Conservation (phyloP, 2,113 vertebrate species). For the Eclectus roratus region DNA sequence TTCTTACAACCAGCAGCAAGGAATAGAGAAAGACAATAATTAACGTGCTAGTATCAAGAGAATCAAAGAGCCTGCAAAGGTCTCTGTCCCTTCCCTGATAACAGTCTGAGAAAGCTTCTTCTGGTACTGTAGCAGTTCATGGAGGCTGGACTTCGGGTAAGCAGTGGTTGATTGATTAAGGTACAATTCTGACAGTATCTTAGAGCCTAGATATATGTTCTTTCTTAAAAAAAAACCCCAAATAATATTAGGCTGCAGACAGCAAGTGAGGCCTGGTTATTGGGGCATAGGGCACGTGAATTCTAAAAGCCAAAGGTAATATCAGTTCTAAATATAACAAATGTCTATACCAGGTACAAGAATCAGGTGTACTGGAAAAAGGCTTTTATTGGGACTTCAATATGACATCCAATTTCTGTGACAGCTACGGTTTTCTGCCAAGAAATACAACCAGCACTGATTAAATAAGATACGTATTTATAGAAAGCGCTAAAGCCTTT, state of each 20-base stretch:
- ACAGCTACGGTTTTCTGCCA: background rate
- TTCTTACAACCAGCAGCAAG: background rate
- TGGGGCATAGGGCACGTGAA: accelerated
- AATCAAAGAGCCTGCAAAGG: background rate
- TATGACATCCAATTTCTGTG: background rate
- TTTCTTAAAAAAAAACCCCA: background rate
- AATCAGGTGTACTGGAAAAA: background rate
- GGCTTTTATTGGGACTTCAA: background rate
- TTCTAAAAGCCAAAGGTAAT: background rate
- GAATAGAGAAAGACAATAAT: constrained; percentile 14
- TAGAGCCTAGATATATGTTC: background rate
- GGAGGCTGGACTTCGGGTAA: background rate
- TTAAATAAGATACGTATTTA: accelerated
- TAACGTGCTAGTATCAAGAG: background rate
- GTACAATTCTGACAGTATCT: background rate
- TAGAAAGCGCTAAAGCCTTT: background rate
- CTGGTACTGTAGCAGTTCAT: background rate
- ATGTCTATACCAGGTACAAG: background rate
- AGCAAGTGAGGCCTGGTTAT: background rate
- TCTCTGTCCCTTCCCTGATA: background rate
- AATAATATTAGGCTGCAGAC: background rate
- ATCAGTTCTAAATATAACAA: background rate
- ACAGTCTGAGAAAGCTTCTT: background rate
- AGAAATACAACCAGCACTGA: background rate
- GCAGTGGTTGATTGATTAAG: background rate